A percentile compares a stretch with the other conserved stretches of the same genome.
Evolutionary conservation across 2,797 vertebrate genomes (phyloP).

Genomic region (Tokudaia muenninki): DNA sequence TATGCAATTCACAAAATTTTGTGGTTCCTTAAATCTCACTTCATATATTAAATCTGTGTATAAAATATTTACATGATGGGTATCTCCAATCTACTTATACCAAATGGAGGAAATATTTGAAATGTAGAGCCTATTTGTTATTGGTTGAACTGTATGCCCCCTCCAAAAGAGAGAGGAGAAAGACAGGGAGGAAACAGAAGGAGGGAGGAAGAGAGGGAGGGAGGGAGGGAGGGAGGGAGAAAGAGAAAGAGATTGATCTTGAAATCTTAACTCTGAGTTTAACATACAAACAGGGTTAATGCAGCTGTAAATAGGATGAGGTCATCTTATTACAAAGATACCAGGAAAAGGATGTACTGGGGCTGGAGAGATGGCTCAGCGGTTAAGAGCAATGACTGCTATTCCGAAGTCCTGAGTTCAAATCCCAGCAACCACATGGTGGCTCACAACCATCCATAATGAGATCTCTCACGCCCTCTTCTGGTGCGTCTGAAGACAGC

Average conservation of each 20-base stretch:
- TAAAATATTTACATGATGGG: constrained; percentile 74
- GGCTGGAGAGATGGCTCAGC: too few species aligned
- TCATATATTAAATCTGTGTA: constrained; percentile 71
- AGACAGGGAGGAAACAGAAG: not conserved
- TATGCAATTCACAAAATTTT: constrained; percentile 35
- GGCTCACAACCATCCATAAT: too few species aligned
- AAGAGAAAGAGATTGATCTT: not conserved
- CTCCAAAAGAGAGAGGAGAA: not conserved
- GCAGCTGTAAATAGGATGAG: not conserved
- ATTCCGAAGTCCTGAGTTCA: too few species aligned
- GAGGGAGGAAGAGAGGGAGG: too few species aligned
- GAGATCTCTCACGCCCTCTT: too few species aligned
- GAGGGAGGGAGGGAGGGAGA: too few species aligned
- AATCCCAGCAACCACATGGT: too few species aligned
- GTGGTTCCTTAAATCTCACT: constrained; percentile 61
- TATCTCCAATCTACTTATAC: constrained; percentile 65
- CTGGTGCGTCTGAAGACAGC: too few species aligned
- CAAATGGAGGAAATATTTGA: constrained; percentile 66
- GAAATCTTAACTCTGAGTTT: not conserved
- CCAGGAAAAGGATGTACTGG: not conserved
- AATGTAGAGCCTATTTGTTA: constrained; percentile 68
- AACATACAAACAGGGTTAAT: not conserved
- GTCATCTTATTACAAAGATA: not conserved
- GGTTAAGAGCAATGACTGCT: too few species aligned
- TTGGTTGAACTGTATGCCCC: not conserved